Evolutionary conservation across 2,797 vertebrate genomes (phyloP).

Genomic region (Protosalanx chinensis): DNA sequence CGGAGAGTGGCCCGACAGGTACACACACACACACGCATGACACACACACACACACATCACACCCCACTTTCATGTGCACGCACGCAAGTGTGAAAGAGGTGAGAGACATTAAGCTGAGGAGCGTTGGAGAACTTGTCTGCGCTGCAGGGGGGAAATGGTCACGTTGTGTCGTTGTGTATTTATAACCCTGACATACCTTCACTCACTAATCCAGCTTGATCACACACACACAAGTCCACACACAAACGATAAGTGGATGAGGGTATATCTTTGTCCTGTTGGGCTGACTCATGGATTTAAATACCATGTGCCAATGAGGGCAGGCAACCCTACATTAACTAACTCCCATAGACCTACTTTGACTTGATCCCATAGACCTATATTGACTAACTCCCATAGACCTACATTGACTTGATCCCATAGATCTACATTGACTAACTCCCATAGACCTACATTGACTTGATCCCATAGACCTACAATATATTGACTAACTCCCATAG

Average conservation of each 20-base stretch:
- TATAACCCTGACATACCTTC: conserved; percentile 46
- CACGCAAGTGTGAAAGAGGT: conserved; percentile 3
- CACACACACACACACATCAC: conserved; percentile 20
- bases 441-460: too few species aligned
- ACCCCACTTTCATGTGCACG: not conserved
- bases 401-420: too few species aligned
- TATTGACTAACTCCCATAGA: too few species aligned
- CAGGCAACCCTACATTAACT: too few species aligned
- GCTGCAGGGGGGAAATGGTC: conserved; percentile 49
- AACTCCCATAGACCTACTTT: not conserved
- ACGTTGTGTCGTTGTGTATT: conserved; percentile 49
- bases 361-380: too few species aligned
- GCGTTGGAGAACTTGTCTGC: conserved; percentile 47
- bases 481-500: too few species aligned
- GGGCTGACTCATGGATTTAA: too few species aligned
- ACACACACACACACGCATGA: conserved; percentile 34
- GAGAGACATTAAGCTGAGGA: conserved; percentile 36
- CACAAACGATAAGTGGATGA: conserved; percentile 3
- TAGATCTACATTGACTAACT: too few species aligned
- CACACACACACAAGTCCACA: conserved; percentile 16
- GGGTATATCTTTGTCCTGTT: not conserved
- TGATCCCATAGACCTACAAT: too few species aligned
- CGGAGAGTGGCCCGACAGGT: conserved; percentile 91
- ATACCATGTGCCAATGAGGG: too few species aligned
- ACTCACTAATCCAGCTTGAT: conserved; percentile 17